phyloP scores from a whole-genome alignment of 2,888 invertebrate species.

The Acheta domesticus region DNA sequence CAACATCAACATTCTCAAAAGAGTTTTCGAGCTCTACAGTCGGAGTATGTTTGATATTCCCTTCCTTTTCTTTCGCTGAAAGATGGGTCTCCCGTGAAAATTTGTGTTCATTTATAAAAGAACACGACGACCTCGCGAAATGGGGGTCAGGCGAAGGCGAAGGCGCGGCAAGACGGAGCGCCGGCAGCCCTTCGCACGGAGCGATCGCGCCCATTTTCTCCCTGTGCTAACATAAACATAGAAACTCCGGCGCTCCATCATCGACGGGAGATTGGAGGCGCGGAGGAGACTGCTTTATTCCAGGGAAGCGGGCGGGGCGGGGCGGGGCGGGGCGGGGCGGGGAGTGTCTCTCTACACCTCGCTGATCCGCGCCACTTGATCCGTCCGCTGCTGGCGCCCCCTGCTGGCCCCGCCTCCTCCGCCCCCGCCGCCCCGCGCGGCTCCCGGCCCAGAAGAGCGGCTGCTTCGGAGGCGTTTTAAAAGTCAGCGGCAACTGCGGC shows the following conservation, averaged over 20 bases:
- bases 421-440: neutral
- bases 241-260: neutral
- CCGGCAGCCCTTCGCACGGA: neutral
- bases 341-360: neutral
- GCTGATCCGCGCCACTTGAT: no score
- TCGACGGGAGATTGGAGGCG: neutral
- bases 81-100: neutral
- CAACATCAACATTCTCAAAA: no score
- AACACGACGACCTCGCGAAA: neutral
- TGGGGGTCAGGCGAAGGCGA: neutral
- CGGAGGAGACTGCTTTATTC: neutral
- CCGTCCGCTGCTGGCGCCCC: neutral
- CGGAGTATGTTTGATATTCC: no score
- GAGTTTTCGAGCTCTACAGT: no score
- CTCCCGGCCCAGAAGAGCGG: neutral
- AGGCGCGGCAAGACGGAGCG: neutral
- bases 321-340: neutral
- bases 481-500: neutral
- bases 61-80: no score
- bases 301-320: neutral
- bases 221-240: conserved; percentile 18
- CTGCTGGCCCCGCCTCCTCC: neutral
- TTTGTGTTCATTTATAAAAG: conserved; percentile 18
- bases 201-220: conserved; percentile 4
- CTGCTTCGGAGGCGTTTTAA: neutral